Conservation (phyloP, 2,888 invertebrate genomes). For the Trichogramma dendrolimi region DNA sequence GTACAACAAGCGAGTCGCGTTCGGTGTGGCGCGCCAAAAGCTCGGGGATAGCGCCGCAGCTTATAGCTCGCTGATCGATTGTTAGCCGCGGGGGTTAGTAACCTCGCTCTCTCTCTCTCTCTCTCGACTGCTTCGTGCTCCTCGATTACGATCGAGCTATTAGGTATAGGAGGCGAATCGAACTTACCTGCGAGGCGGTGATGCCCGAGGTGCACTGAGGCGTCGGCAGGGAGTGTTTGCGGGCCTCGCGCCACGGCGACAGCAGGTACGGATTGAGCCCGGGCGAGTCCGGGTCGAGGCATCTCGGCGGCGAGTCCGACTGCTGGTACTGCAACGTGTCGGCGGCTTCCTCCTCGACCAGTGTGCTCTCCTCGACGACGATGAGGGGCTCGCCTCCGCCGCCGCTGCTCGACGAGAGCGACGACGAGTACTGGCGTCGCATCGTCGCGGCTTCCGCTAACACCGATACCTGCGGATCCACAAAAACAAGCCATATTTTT, state of each 20-base stretch:
- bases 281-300: constrained; percentile 72
- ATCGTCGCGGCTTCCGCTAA: constrained; percentile 28
- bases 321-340: constrained; percentile 47
- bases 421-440: constrained; percentile 43
- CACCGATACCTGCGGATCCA: no score
- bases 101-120: not conserved
- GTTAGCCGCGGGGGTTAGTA: no score
- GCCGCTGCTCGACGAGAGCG: constrained; percentile 32
- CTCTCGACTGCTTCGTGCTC: not conserved
- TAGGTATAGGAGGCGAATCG: not conserved
- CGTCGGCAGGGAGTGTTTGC: constrained; percentile 80
- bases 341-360: constrained; percentile 61
- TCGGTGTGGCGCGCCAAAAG: not conserved
- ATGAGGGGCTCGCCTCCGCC: constrained; percentile 65
- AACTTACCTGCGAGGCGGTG: constrained; percentile 71
- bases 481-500: no score
- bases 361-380: constrained; percentile 74
- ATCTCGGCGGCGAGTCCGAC: constrained; percentile 58
- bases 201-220: constrained; percentile 81
- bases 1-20: no score
- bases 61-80: no score
- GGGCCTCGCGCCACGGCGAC: constrained; percentile 75
- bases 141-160: not conserved
- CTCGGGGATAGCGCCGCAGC: not conserved
- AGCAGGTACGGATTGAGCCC: constrained; percentile 73